These are phyloP conservation scores for Zaprionus davidi DNA, from an alignment of 1,140 invertebrate species.

Conservation along the genomic window DNA sequence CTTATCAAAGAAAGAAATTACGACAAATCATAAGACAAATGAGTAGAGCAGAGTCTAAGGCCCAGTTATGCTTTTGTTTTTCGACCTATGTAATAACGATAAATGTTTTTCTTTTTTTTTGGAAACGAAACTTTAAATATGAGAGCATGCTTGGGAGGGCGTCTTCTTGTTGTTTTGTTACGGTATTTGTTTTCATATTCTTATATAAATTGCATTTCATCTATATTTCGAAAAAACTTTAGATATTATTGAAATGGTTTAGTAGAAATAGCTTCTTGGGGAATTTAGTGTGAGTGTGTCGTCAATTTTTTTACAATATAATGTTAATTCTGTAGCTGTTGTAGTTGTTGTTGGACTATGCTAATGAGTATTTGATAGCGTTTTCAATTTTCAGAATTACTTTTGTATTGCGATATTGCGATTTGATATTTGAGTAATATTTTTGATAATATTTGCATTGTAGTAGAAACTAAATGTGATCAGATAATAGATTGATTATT, in stretches of 20 bases:
- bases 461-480: slow-evolving; percentile 73
- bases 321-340: slow-evolving; percentile 19
- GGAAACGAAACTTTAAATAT: slow-evolving; percentile 74
- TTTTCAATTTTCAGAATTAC: slow-evolving; percentile 55
- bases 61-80: slow-evolving; percentile 52
- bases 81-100: slow-evolving; percentile 37
- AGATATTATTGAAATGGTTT: slow-evolving; percentile 33
- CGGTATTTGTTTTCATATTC: slow-evolving; percentile 34
- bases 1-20: not conserved
- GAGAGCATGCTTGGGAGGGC: slow-evolving; percentile 84
- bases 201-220: slow-evolving; percentile 27
- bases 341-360: slow-evolving; percentile 55
- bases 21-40: slow-evolving; percentile 47
- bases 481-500: slow-evolving; percentile 50
- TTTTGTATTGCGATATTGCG: slow-evolving; percentile 28
- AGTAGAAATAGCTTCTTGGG: slow-evolving; percentile 17
- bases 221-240: slow-evolving; percentile 34
- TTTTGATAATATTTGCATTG: slow-evolving; percentile 30
- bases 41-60: slow-evolving; percentile 61
- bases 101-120: slow-evolving; percentile 48
- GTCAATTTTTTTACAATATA: slow-evolving; percentile 45
- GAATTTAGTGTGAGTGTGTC: slow-evolving; percentile 19
- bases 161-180: slow-evolving; percentile 49
- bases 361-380: slow-evolving; percentile 69
- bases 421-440: not conserved